Evolutionary conservation across 2,888 invertebrate genomes (phyloP), one percentile per base, ranked within the genome.

Genomic region (Oxyscelio sp.): DNA sequence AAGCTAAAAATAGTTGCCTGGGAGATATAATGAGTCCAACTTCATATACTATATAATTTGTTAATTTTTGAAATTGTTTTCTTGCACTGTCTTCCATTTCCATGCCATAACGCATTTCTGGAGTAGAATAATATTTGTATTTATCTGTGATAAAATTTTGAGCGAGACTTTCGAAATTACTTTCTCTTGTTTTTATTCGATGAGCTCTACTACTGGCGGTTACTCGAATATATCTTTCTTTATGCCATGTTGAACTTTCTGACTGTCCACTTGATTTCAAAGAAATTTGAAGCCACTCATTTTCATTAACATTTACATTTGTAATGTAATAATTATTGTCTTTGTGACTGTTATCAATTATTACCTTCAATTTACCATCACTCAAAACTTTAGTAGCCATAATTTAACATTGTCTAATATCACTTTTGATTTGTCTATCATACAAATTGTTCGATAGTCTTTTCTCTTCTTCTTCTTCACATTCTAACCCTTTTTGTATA

Each of bases 251-350:
- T n/a, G 56, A 48, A 15, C 56, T 56, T 58, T 70, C 27, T 9
- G 78, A 78, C 43, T 85, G 80, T 63, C 56, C 54, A 15, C 15
- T 56, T 13, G 73, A 80, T 54, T 22, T 34, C 11, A 77, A 66
- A 71, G 61, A 61, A 40, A 78, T 71, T 22, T 71, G 5, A 45
- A 38, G n/a, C 40, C 68, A 84, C 68, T 83, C 24, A 52, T 50
- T 24, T 45, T 74, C 43, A 65, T 40, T 19, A 2, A 83, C 52
- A 34, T n/a, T n/a, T n/a, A n/a, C n/a, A n/a, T n/a, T n/a, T n/a
- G 15, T 24, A 45, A 48, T 6, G 19, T 31, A 8, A 34, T 24
- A 31, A 17, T 48, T 13, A 48, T 27, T 27, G n/a, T n/a, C n/a
- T n/a, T n/a, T n/a, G n/a, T n/a, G n/a, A n/a, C n/a, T n/a, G n/a